Conservation (phyloP, 2,888 invertebrate species). For the Cenopis cana region DNA sequence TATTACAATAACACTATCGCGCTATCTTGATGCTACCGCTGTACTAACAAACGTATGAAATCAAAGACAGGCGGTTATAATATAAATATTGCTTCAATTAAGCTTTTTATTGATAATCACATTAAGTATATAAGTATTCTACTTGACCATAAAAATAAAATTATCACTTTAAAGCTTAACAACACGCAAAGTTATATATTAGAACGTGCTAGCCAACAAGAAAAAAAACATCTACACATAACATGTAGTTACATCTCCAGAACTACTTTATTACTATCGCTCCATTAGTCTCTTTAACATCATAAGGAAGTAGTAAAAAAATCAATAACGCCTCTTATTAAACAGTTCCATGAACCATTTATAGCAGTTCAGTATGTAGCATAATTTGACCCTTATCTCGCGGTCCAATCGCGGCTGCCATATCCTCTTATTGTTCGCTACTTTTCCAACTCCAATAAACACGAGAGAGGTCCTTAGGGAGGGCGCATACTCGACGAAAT, state of each 20-base stretch:
- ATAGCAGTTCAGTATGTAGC: conserved; percentile 12
- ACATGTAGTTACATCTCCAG: too few relatives aligned
- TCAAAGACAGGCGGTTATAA: background rate
- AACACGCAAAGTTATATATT: too few relatives aligned
- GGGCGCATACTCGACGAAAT: conserved; percentile 37
- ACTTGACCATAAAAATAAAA: too few relatives aligned
- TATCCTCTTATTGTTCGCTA: conserved; percentile 47
- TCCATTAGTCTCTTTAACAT: background rate
- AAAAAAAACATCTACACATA: too few relatives aligned
- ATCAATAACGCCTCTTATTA: background rate
- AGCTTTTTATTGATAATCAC: too few relatives aligned
- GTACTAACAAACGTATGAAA: conserved; percentile 33
- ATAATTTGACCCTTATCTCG: conserved; percentile 59
- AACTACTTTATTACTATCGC: background rate
- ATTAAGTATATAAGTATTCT: too few relatives aligned
- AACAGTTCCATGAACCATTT: conserved; percentile 1
- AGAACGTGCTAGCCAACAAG: too few relatives aligned
- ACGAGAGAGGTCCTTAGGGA: conserved; percentile 36
- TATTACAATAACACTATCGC: conserved; percentile 34
- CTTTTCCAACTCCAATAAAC: conserved; percentile 44
- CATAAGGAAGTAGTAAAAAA: background rate
- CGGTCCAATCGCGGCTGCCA: conserved; percentile 58
- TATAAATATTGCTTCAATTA: background rate
- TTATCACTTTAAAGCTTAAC: too few relatives aligned
- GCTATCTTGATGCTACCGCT: conserved; percentile 22